Percentiles rank a stretch among this genome's conserved stretches.
phyloP scores from a whole-genome alignment of 2,113 vertebrate species.

The Mugil cephalus region DNA sequence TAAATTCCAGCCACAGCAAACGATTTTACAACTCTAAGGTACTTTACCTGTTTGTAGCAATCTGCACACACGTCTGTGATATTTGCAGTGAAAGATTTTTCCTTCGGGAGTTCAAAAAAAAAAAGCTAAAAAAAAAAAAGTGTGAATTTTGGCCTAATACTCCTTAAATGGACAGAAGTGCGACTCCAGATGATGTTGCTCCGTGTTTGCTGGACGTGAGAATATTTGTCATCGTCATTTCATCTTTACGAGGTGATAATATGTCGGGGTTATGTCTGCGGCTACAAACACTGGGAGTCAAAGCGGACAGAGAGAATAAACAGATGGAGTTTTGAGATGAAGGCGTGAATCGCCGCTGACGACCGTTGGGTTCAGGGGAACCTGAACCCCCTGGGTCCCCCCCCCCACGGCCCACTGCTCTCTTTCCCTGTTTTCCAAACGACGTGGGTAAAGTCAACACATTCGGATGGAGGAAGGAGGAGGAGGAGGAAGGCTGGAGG shows the following conservation, averaged over 20 bases:
- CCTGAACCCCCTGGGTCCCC: too few species aligned
- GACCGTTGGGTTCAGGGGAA: constrained; percentile 39
- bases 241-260: background rate
- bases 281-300: background rate
- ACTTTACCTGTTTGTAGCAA: too few species aligned
- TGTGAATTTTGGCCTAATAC: background rate
- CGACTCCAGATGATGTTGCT: too few species aligned
- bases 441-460: constrained; percentile 70
- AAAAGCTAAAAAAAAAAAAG: background rate
- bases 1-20: too few species aligned
- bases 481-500: constrained; percentile 22
- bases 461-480: constrained; percentile 29
- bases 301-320: background rate
- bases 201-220: too few species aligned
- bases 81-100: background rate
- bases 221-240: too few species aligned
- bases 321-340: background rate
- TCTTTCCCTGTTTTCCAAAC: constrained; percentile 51
- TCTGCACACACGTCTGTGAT: too few species aligned
- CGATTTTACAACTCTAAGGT: too few species aligned
- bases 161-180: background rate
- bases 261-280: background rate
- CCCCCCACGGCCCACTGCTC: constrained; percentile 57
- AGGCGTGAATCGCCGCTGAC: background rate
- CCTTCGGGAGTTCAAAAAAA: background rate